Evolutionary conservation across 1,140 invertebrate species (phyloP).

Genomic region (Drosophila lowei): DNA sequence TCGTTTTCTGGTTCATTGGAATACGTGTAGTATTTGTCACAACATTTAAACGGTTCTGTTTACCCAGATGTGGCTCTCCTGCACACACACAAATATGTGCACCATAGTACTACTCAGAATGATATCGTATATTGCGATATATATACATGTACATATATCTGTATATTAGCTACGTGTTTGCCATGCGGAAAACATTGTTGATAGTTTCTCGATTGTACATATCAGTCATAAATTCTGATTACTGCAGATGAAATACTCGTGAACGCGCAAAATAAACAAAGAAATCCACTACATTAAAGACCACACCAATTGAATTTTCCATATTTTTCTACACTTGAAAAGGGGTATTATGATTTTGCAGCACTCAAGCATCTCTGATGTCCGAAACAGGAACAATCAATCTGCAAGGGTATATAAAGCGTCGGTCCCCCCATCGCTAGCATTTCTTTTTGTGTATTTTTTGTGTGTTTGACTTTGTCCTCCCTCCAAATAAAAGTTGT

Average conservation of each 20-base stretch:
- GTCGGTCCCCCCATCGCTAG: too few relatives aligned
- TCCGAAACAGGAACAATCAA: too few relatives aligned
- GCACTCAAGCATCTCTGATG: too few relatives aligned
- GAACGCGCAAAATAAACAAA: background rate
- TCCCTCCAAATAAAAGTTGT: background rate
- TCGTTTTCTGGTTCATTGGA: constrained; percentile 2
- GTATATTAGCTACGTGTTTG: constrained; percentile 37
- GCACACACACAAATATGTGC: background rate
- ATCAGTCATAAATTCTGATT: constrained; percentile 33
- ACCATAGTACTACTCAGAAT: too few relatives aligned
- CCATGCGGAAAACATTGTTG: background rate
- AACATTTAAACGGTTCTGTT: constrained; percentile 20
- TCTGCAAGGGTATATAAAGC: too few relatives aligned
- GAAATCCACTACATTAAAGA: constrained; percentile 3
- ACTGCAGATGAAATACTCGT: background rate
- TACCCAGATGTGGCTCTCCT: constrained; percentile 25
- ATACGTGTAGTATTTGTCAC: constrained; percentile 7
- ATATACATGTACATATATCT: too few relatives aligned
- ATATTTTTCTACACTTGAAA: too few relatives aligned
- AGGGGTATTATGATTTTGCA: too few relatives aligned
- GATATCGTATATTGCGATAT: too few relatives aligned
- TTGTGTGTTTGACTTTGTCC: constrained; percentile 22
- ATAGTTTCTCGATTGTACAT: constrained; percentile 9
- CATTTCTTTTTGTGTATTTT: constrained; percentile 12
- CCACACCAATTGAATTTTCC: constrained; percentile 16